Conservation (phyloP, 2,113 vertebrate species). For the Ondatra zibethicus region DNA sequence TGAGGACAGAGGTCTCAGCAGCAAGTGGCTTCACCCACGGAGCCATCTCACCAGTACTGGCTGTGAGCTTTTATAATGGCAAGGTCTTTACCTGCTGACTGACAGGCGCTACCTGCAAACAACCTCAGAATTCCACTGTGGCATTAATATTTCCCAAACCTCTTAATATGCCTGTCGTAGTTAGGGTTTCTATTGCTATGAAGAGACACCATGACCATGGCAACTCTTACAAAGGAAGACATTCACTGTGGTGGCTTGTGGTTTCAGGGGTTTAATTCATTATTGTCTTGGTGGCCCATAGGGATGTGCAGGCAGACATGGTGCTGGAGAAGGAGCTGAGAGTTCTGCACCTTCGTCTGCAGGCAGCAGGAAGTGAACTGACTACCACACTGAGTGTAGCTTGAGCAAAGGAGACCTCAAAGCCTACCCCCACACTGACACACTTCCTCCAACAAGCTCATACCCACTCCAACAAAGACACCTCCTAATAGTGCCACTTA, state of each 20-base stretch:
- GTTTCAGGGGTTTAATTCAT: neutral
- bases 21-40: neutral
- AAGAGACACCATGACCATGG: neutral
- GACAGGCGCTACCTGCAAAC: neutral
- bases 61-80: neutral
- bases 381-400: neutral
- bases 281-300: neutral
- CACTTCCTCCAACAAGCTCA: neutral
- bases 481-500: neutral
- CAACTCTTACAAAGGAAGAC: neutral
- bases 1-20: neutral
- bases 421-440: neutral
- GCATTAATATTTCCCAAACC: neutral
- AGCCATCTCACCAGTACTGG: neutral
- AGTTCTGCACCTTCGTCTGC: neutral
- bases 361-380: neutral
- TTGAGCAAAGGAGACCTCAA: neutral
- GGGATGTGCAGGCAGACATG: neutral
- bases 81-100: neutral
- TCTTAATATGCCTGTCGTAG: neutral
- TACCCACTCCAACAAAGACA: neutral
- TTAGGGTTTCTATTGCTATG: neutral
- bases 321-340: neutral
- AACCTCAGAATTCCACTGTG: neutral
- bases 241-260: neutral